Evolutionary conservation across 2,113 vertebrate species (phyloP).

Genomic region (Urocitellus parryii): DNA sequence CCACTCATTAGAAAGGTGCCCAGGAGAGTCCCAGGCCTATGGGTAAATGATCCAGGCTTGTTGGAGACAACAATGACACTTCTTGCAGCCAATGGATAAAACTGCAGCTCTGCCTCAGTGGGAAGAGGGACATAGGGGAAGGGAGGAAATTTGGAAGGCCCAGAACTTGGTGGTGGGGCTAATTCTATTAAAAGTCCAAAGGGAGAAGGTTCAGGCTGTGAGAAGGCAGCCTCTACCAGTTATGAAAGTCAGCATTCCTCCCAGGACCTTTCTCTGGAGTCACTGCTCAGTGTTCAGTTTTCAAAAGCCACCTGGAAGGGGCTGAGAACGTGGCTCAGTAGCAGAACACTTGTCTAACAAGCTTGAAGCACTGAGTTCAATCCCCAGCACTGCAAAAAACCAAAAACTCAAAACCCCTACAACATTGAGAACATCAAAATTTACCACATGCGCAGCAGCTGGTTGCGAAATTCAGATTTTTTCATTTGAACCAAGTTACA

Average conservation of each 20-base stretch:
- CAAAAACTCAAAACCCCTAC: no score
- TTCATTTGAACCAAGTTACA: neutral
- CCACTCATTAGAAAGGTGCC: neutral
- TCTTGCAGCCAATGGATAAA: neutral
- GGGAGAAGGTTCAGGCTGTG: neutral
- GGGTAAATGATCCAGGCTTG: fast-evolving
- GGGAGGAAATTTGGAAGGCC: neutral
- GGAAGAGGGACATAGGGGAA: neutral
- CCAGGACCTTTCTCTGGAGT: neutral
- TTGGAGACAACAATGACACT: neutral
- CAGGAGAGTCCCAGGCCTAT: neutral
- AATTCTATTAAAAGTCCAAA: neutral
- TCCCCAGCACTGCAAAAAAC: neutral
- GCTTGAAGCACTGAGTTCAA: neutral
- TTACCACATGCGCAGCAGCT: neutral
- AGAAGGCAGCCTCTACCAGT: neutral
- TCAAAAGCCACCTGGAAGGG: neutral
- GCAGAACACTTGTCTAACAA: neutral
- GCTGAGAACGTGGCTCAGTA: neutral
- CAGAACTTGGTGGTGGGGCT: neutral
- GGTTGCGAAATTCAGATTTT: neutral
- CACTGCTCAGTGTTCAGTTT: neutral
- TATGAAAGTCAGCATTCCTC: neutral
- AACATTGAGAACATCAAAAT: neutral
- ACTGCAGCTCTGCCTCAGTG: neutral